Conservation (phyloP, 2,113 vertebrate species). For the Platichthys flesus region DNA sequence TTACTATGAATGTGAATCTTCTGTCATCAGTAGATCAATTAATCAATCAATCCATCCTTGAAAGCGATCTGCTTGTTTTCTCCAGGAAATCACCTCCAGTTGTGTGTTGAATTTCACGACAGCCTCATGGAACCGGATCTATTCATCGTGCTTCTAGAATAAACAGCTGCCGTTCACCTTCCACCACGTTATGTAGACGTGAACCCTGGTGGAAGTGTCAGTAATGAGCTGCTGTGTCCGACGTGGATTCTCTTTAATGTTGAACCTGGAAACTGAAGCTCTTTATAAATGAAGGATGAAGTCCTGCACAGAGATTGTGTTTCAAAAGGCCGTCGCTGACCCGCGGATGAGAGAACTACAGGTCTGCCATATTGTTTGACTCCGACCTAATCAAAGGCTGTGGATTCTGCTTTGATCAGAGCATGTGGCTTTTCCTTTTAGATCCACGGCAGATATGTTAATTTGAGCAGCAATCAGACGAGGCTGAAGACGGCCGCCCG, state of each 20-base stretch:
- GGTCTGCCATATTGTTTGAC: slow-evolving; percentile 13
- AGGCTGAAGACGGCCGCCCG: not conserved
- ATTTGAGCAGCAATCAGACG: slow-evolving; percentile 36
- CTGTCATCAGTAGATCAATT: too few species aligned
- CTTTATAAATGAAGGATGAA: slow-evolving; percentile 1
- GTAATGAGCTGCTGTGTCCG: slow-evolving; percentile 7
- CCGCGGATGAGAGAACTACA: slow-evolving; percentile 13
- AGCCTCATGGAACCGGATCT: too few species aligned
- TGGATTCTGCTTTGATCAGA: slow-evolving; percentile 49
- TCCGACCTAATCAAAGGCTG: slow-evolving; percentile 50
- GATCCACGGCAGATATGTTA: slow-evolving; percentile 36
- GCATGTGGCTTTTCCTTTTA: slow-evolving; percentile 27
- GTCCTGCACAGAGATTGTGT: not conserved
- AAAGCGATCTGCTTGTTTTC: too few species aligned
- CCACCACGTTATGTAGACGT: not conserved
- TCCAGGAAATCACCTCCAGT: too few species aligned
- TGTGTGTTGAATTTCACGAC: too few species aligned
- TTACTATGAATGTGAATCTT: too few species aligned
- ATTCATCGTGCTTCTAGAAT: too few species aligned
- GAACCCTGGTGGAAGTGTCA: slow-evolving; percentile 4
- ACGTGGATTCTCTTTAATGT: too few species aligned
- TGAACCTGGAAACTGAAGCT: slow-evolving; percentile 7
- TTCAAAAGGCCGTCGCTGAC: not conserved
- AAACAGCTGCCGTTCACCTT: not conserved
- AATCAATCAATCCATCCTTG: too few species aligned